Base-by-base conservation (phyloP, 2,888 invertebrate genomes). In the Metalampra italica region DNA sequence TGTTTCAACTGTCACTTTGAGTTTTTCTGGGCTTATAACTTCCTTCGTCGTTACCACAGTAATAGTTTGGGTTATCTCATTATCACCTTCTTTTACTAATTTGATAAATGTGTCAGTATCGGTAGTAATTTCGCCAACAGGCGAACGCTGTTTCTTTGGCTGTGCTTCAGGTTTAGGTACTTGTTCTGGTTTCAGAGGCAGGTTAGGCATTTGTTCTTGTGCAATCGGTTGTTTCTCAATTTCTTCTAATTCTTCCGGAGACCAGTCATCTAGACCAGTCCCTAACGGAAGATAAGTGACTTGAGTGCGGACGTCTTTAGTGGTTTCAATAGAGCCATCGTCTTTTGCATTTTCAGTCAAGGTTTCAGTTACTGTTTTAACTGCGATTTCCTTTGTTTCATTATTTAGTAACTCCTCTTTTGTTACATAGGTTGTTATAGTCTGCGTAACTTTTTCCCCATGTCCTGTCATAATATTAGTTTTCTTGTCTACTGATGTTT, bases 41-140 rank as follows among this genome's bases (percentile, higher is more conserved):
- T 90, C 90, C 58, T 83, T 83, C 0, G 84, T 89, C 4, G 89
- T 90, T 1, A 90, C 75, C n/a, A 90, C 82, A 40, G 90, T 90
- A 22, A 90, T 78, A 3, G 82, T 87, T 60, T 90, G 90, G 34
- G 78, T 82, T 30, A 90, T 75, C 68, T 90, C 87, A 53, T 76
- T 81, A 9, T 82, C 81, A 42, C 84, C 86, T 61, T 90, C 89
- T 55, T 81, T 82, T 8, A 90, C 60, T 5, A 83, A 42, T 70
- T 90, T 90, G 7, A 82, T 86, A 47, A 75, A 88, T 1, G 84
- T 87, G 59, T 90, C 88, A 8, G 88, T 86, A 43, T 88, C 87
- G 29, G 83, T 85, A 13, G 84, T 87, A 43, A 82, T 80, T 73
- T 90, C 88, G 13, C 90, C 90, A 7, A 90, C 72, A 7, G 90